Evolutionary conservation across 2,888 invertebrate genomes (phyloP).

Genomic region (Drosophila barbarae): DNA sequence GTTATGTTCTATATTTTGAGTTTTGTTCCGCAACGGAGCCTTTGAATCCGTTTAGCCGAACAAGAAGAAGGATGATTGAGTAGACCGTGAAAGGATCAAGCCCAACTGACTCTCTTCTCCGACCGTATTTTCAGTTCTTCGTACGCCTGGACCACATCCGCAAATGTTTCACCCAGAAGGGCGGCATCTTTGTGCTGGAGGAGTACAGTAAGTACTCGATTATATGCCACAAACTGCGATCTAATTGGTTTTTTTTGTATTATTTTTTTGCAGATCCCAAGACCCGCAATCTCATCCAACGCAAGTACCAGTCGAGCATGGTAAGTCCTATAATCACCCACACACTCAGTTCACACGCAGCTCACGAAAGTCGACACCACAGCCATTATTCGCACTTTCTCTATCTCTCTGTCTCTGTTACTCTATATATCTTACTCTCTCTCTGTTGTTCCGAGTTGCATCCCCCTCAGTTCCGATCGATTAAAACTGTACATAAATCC

Average conservation of each 20-base stretch:
- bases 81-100: slow-evolving; percentile 2
- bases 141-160: slow-evolving; percentile 99
- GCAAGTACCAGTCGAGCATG: slow-evolving; percentile 99
- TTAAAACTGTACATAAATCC: slow-evolving; percentile 28
- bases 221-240: not conserved
- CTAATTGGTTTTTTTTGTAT: not conserved
- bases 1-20: slow-evolving; percentile 48
- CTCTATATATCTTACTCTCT: not conserved
- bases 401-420: not conserved
- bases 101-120: slow-evolving; percentile 29
- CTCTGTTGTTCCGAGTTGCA: slow-evolving; percentile 16
- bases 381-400: slow-evolving; percentile 13
- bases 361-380: slow-evolving; percentile 26
- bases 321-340: slow-evolving; percentile 83
- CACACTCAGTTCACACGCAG: slow-evolving; percentile 12
- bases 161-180: slow-evolving; percentile 99
- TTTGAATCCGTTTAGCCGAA: slow-evolving; percentile 9
- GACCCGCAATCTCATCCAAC: slow-evolving; percentile 96
- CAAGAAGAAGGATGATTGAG: slow-evolving; percentile 6
- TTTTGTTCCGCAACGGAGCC: slow-evolving; percentile 35
- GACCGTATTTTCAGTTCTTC: slow-evolving; percentile 92
- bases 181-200: slow-evolving; percentile 99
- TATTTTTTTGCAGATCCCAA: slow-evolving; percentile 91
- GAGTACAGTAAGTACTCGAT: slow-evolving; percentile 95
- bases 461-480: slow-evolving; percentile 18